Evolutionary conservation across 2,113 vertebrate genomes (phyloP).

Genomic region (Callipepla squamata): DNA sequence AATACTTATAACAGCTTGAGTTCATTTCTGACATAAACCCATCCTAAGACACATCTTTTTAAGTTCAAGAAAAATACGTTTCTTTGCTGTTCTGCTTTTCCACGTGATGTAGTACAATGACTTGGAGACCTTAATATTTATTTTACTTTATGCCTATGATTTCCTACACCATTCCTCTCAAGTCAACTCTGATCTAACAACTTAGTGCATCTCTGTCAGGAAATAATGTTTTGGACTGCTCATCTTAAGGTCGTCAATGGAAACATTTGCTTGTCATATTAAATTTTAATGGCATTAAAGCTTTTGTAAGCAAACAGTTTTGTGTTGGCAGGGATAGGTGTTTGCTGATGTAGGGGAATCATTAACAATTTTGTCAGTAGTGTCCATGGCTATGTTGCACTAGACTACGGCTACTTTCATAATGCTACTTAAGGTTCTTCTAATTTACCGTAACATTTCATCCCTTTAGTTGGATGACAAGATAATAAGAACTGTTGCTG

Average conservation of each 20-base stretch:
- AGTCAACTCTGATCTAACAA: slow-evolving; percentile 4
- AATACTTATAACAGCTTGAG: slow-evolving; percentile 25
- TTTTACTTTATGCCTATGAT: not conserved
- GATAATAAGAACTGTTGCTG: not conserved
- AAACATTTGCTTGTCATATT: slow-evolving; percentile 45
- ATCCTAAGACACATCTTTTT: not conserved
- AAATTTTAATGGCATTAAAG: slow-evolving; percentile 69
- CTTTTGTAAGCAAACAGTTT: slow-evolving; percentile 61
- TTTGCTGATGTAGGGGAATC: slow-evolving; percentile 51
- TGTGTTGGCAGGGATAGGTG: not conserved
- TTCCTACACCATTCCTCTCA: not conserved
- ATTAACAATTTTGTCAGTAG: slow-evolving; percentile 60
- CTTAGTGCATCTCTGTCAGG: not conserved
- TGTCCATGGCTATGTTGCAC: slow-evolving; percentile 34
- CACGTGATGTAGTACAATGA: not conserved
- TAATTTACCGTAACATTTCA: slow-evolving; percentile 44
- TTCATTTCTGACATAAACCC: slow-evolving; percentile 11
- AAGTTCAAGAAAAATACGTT: not conserved
- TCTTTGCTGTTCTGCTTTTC: not conserved
- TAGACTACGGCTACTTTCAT: slow-evolving; percentile 9
- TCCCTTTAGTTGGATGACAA: slow-evolving; percentile 8
- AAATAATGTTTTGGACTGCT: not conserved
- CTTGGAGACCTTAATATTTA: not conserved
- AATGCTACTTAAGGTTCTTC: slow-evolving; percentile 54
- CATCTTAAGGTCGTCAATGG: slow-evolving; percentile 11